These are phyloP conservation scores for Onthophagus taurus DNA, from an alignment of 1,140 invertebrate genomes.

Conservation along the genomic window DNA sequence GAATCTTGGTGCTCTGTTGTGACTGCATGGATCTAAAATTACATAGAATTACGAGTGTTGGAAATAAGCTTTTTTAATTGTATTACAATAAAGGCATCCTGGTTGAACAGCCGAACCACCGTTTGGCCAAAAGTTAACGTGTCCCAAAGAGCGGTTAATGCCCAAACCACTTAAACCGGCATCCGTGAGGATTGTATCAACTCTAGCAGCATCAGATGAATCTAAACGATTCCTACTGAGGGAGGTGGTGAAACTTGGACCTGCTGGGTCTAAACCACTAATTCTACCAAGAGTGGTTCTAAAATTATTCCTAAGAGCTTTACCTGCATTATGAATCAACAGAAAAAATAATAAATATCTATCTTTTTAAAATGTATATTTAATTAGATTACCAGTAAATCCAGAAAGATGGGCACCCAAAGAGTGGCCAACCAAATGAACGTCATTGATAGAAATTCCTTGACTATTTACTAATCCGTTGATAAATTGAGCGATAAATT, in stretches of 20 bases:
- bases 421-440: slow-evolving; percentile 33
- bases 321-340: too few relatives aligned
- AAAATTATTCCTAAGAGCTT: not conserved
- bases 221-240: not conserved
- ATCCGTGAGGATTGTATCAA: slow-evolving; percentile 3
- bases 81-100: not conserved
- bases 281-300: slow-evolving; percentile 8
- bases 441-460: slow-evolving; percentile 14
- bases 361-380: not conserved
- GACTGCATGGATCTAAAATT: slow-evolving; percentile 10
- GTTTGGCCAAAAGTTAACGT: not conserved
- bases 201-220: not conserved
- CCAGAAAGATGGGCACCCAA: slow-evolving; percentile 36
- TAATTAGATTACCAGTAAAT: slow-evolving; percentile 4
- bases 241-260: not conserved
- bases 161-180: not conserved
- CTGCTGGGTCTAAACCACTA: slow-evolving; percentile 11
- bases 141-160: not conserved
- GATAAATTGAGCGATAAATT: slow-evolving; percentile 5
- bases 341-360: not conserved
- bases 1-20: not conserved
- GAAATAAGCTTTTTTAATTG: not conserved
- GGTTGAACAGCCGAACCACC: not conserved
- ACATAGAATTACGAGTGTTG: not conserved
- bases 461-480: not conserved